Conservation (phyloP, 2,113 vertebrate genomes). For the Tupaia chinensis region DNA sequence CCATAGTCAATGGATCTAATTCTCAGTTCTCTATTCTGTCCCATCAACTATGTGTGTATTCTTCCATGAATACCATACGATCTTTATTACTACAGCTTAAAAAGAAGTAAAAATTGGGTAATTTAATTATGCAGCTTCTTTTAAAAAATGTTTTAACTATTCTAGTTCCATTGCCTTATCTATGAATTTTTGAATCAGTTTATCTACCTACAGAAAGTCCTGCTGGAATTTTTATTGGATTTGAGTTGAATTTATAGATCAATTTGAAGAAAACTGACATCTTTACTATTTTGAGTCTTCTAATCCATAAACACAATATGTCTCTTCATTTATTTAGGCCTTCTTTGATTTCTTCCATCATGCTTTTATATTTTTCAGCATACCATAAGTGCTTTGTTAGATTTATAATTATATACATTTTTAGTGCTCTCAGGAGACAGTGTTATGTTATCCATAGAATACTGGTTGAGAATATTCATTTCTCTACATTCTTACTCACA, state of each 20-base stretch:
- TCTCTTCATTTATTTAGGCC: neutral
- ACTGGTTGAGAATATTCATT: neutral
- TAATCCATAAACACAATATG: neutral
- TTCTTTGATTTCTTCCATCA: neutral
- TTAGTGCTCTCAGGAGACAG: neutral
- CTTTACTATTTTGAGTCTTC: neutral
- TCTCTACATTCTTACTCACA: neutral
- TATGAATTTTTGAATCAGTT: conserved; percentile 37
- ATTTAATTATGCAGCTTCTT: neutral
- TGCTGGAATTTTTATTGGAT: neutral
- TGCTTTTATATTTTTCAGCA: neutral
- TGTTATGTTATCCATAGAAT: neutral
- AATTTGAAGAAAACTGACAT: neutral
- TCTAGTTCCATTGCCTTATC: neutral
- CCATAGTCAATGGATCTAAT: neutral
- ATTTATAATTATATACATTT: neutral
- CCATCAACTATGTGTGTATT: neutral
- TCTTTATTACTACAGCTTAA: neutral
- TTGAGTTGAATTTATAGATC: conserved; percentile 37
- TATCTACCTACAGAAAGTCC: neutral
- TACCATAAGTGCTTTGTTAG: neutral
- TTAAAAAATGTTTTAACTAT: conserved; percentile 14
- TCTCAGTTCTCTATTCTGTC: neutral
- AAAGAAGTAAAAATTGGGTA: neutral
- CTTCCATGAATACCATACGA: neutral